A percentile compares a stretch with the other conserved stretches of the same genome.
Conservation (phyloP, 2,797 vertebrate genomes). For the Thripadectes ignobilis region DNA sequence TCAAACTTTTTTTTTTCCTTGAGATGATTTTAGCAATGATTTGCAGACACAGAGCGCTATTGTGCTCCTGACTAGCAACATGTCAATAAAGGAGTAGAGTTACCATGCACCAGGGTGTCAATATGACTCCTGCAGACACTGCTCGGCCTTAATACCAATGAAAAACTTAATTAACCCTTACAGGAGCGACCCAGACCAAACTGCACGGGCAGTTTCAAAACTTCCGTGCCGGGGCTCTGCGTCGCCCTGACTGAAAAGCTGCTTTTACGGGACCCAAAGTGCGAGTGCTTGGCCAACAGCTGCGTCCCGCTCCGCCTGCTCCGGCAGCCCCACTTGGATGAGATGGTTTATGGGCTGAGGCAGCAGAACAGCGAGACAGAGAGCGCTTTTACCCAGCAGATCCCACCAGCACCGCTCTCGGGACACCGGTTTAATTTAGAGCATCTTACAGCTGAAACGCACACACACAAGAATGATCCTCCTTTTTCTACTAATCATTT, state of each 20-base stretch:
- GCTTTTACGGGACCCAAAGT: conserved; percentile 52
- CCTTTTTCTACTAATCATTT: conserved; percentile 47
- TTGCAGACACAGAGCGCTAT: conserved; percentile 81
- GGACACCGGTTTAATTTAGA: conserved; percentile 46
- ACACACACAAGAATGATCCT: conserved; percentile 8
- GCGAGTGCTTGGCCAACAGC: neutral
- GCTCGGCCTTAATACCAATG: conserved; percentile 69
- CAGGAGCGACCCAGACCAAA: conserved; percentile 46
- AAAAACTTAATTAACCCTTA: conserved; percentile 80
- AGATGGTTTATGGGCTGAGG: conserved; percentile 47
- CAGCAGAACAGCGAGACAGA: conserved; percentile 5
- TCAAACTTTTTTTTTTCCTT: conserved; percentile 83
- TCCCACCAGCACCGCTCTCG: neutral
- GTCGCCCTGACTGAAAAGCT: conserved; percentile 39
- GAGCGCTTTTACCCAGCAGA: neutral
- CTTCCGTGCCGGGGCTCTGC: conserved; percentile 44
- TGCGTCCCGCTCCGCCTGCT: neutral
- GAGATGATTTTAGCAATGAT: conserved; percentile 88
- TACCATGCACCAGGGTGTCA: conserved; percentile 75
- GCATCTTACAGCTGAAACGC: conserved; percentile 1
- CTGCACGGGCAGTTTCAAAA: conserved; percentile 18
- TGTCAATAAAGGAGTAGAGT: conserved; percentile 77
- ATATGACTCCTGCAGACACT: conserved; percentile 75
- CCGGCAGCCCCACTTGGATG: neutral
- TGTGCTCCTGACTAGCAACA: conserved; percentile 79